These are phyloP conservation scores for Drosophila villosipedis DNA, from an alignment of 2,888 invertebrate genomes.

Conservation along the genomic window DNA sequence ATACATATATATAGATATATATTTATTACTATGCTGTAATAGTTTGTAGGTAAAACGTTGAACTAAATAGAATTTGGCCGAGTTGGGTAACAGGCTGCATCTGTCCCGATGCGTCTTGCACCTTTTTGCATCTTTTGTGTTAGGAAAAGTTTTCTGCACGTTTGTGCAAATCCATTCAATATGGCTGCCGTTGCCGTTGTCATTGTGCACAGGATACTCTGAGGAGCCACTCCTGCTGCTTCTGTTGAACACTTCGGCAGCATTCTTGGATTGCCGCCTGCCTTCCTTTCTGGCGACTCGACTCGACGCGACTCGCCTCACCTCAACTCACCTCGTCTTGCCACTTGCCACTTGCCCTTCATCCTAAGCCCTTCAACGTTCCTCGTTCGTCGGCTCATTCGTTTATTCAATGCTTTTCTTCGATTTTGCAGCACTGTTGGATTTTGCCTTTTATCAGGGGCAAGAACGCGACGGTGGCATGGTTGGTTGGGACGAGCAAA, in stretches of 20 bases:
- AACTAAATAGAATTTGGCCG: conserved; percentile 64
- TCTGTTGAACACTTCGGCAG: conserved; percentile 43
- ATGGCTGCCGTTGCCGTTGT: conserved; percentile 67
- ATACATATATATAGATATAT: not conserved
- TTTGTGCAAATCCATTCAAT: conserved; percentile 80
- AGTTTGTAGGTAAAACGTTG: conserved; percentile 62
- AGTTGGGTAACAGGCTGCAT: conserved; percentile 45
- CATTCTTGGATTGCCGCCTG: conserved; percentile 54
- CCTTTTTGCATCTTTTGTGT: conserved; percentile 80
- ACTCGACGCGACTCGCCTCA: conserved; percentile 8
- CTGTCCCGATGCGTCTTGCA: conserved; percentile 54
- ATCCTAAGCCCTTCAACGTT: conserved; percentile 22
- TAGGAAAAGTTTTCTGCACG: conserved; percentile 79
- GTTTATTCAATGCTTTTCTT: conserved; percentile 82
- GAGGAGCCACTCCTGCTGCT: conserved; percentile 12
- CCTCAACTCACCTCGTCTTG: not conserved
- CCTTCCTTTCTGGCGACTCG: conserved; percentile 15
- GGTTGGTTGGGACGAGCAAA: conserved; percentile 35
- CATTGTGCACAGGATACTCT: conserved; percentile 28
- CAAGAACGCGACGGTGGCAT: conserved; percentile 5
- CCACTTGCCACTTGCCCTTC: conserved; percentile 28
- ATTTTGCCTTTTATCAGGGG: conserved; percentile 74
- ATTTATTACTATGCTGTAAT: not conserved
- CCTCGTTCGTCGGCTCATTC: conserved; percentile 59
- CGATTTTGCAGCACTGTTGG: conserved; percentile 79